These are phyloP conservation scores for Drosophila prosaltans DNA, from an alignment of 1,140 invertebrate genomes.

Conservation along the genomic window DNA sequence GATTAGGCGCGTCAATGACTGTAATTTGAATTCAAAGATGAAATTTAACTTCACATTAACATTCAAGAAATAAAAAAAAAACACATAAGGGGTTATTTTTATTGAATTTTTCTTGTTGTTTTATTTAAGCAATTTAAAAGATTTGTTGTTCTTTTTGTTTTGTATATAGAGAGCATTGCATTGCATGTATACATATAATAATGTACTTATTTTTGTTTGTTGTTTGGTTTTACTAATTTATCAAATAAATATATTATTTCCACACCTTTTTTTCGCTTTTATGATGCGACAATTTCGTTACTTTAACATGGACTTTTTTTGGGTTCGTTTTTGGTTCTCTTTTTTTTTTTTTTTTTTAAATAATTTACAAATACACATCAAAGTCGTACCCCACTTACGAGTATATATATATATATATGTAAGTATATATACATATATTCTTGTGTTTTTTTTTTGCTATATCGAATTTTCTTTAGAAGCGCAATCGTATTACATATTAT, in stretches of 20 bases:
- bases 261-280: slow-evolving; percentile 40
- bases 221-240: slow-evolving; percentile 60
- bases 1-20: too few relatives aligned
- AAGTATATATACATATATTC: slow-evolving; percentile 53
- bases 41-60: too few relatives aligned
- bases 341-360: slow-evolving; percentile 34
- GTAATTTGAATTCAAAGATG: too few relatives aligned
- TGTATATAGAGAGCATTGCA: slow-evolving; percentile 69
- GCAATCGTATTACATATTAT: background rate
- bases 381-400: slow-evolving; percentile 20
- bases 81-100: slow-evolving; percentile 5
- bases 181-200: slow-evolving; percentile 63
- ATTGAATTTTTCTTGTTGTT: slow-evolving; percentile 44
- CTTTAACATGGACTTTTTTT: slow-evolving; percentile 56
- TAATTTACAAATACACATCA: slow-evolving; percentile 67
- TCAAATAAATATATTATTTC: slow-evolving; percentile 73
- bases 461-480: too few relatives aligned
- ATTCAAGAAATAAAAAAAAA: background rate
- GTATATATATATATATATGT: slow-evolving; percentile 45
- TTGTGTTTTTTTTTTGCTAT: too few relatives aligned
- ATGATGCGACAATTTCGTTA: slow-evolving; percentile 24
- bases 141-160: slow-evolving; percentile 41
- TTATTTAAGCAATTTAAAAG: slow-evolving; percentile 80
- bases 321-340: background rate
- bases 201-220: slow-evolving; percentile 32